phyloP scores from a whole-genome alignment of 2,797 vertebrate species.

The Pseudocheirus occidentalis region DNA sequence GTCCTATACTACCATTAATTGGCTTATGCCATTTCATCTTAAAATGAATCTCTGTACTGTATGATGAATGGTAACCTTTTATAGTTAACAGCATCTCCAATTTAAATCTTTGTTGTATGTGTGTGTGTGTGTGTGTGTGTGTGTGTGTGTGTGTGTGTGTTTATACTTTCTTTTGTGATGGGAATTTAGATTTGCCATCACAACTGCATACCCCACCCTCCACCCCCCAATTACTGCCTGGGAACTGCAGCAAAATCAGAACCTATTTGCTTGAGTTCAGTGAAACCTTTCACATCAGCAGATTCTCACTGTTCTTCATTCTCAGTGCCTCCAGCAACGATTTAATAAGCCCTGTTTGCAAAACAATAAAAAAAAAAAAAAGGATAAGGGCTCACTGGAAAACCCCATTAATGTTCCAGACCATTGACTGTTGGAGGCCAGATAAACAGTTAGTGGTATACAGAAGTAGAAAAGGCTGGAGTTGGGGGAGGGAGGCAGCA shows the following conservation, averaged over 20 bases:
- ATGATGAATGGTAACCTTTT: conserved; percentile 30
- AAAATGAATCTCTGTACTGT: background rate
- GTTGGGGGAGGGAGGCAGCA: conserved; percentile 1
- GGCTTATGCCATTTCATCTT: background rate
- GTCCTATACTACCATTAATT: background rate
- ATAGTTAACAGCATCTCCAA: background rate
- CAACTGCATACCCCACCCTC: background rate
- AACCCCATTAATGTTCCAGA: conserved; percentile 60
- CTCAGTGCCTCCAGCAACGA: conserved; percentile 71
- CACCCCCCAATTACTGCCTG: conserved; percentile 44
- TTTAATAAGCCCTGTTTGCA: conserved; percentile 75
- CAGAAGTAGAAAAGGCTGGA: conserved; percentile 8
- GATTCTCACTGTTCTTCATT: conserved; percentile 68
- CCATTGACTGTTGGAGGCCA: conserved; percentile 58
- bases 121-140: background rate
- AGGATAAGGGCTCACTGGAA: conserved; percentile 59
- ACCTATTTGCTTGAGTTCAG: conserved; percentile 69
- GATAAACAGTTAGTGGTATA: conserved; percentile 58
- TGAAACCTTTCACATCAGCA: conserved; percentile 74
- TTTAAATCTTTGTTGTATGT: background rate
- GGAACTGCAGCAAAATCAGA: conserved; percentile 64
- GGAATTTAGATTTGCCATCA: conserved; percentile 59
- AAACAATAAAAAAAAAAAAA: conserved; percentile 58
- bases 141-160: background rate
- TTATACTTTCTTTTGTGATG: conserved; percentile 22